Conservation (phyloP, 2,888 invertebrate species). For the Creontiades dilutus region DNA sequence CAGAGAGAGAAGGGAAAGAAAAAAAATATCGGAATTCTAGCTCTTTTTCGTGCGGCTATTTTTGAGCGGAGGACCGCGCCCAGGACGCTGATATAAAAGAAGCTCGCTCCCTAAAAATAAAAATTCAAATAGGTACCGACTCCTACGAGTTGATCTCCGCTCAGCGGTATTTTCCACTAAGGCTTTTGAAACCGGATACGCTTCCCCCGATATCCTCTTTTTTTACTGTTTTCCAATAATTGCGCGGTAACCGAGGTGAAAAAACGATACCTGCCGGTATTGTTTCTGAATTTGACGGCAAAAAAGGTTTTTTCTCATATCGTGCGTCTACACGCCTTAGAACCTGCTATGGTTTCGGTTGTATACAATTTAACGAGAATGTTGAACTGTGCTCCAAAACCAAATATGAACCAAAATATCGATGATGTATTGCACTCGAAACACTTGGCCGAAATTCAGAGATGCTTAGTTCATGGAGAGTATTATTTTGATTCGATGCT, state of each 20-base stretch:
- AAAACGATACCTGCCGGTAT: background rate
- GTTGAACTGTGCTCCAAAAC: too few species aligned
- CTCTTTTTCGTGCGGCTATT: conserved; percentile 6
- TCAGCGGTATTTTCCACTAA: background rate
- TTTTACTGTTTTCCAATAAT: background rate
- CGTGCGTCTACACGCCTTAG: too few species aligned
- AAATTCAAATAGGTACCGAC: background rate
- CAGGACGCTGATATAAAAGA: conserved; percentile 35
- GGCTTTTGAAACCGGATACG: conserved; percentile 21
- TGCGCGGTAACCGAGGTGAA: background rate
- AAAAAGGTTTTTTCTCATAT: background rate
- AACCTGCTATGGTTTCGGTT: too few species aligned
- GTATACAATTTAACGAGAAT: too few species aligned
- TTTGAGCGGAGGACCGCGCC: conserved; percentile 7
- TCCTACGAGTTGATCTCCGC: background rate
- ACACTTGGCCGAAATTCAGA: too few species aligned
- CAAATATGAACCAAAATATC: too few species aligned
- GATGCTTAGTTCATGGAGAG: too few species aligned
- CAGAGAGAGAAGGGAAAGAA: background rate
- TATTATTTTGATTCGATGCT: too few species aligned
- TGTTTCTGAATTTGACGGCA: background rate
- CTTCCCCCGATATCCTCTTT: background rate
- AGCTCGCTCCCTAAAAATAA: conserved; percentile 19
- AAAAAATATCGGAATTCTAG: conserved; percentile 35
- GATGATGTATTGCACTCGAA: too few species aligned